phyloP scores from a whole-genome alignment of 2,113 vertebrate species.

The Chascanopsetta lugubris region DNA sequence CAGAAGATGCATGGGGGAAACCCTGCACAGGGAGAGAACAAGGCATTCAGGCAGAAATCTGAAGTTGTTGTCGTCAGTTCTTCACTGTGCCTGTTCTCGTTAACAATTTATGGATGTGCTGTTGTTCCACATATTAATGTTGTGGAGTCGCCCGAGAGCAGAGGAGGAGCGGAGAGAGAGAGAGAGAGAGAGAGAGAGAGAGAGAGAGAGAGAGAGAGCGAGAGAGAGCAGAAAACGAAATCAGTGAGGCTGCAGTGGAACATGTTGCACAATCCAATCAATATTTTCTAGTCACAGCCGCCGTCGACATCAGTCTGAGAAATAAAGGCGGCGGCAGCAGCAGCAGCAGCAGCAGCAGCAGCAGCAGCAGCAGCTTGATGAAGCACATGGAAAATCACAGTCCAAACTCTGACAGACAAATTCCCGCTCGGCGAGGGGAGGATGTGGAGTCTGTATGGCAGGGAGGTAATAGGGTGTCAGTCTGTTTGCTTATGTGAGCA shows the following conservation, averaged over 20 bases:
- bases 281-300: constrained; percentile 66
- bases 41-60: constrained; percentile 58
- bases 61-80: constrained; percentile 49
- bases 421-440: constrained; percentile 1
- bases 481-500: constrained; percentile 51
- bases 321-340: too few species aligned
- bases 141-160: constrained; percentile 50
- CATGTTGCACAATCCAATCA: constrained; percentile 74
- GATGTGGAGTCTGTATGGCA: constrained; percentile 26
- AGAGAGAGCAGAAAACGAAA: constrained; percentile 41
- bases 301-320: constrained; percentile 59
- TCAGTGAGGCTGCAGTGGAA: constrained; percentile 63
- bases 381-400: constrained; percentile 42
- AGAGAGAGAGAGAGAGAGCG: constrained; percentile 55
- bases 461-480: constrained; percentile 42
- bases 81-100: constrained; percentile 42
- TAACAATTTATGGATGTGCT: constrained; percentile 53
- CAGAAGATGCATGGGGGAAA: constrained; percentile 54
- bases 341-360: too few species aligned
- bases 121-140: constrained; percentile 56
- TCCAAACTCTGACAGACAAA: constrained; percentile 35
- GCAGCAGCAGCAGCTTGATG: too few species aligned
- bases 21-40: constrained; percentile 35
- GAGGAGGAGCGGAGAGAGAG: constrained; percentile 42
- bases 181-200: constrained; percentile 24